Conservation (phyloP, 2,113 vertebrate species). For the Aplodontia rufa region DNA sequence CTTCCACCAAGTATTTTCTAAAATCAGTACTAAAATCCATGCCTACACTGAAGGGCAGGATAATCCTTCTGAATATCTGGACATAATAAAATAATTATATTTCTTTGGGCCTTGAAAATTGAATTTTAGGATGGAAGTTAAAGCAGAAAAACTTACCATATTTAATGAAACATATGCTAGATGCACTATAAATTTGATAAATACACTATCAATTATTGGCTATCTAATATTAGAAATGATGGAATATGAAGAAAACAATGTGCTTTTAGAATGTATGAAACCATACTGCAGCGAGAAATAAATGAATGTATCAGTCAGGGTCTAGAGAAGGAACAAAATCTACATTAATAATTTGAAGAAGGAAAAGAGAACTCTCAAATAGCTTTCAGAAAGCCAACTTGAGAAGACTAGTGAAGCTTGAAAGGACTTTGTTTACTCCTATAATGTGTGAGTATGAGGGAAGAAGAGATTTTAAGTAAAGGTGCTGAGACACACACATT, state of each 20-base stretch:
- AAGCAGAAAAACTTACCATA: neutral
- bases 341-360: neutral
- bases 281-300: neutral
- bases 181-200: neutral
- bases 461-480: neutral
- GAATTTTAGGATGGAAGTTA: neutral
- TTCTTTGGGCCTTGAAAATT: neutral
- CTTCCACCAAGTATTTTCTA: neutral
- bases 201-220: neutral
- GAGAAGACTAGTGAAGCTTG: neutral
- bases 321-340: neutral
- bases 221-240: neutral
- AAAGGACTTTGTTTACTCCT: neutral
- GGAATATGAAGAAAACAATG: neutral
- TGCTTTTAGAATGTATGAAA: neutral
- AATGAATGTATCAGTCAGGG: neutral
- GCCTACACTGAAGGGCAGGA: neutral
- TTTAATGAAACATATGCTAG: neutral
- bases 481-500: no score
- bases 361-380: neutral
- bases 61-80: neutral
- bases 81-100: neutral
- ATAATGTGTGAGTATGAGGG: neutral
- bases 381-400: neutral
- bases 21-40: neutral